Percentiles rank a stretch among this genome's conserved stretches.
Evolutionary conservation across 2,113 vertebrate genomes (phyloP).

Genomic region (Caranx ignobilis): DNA sequence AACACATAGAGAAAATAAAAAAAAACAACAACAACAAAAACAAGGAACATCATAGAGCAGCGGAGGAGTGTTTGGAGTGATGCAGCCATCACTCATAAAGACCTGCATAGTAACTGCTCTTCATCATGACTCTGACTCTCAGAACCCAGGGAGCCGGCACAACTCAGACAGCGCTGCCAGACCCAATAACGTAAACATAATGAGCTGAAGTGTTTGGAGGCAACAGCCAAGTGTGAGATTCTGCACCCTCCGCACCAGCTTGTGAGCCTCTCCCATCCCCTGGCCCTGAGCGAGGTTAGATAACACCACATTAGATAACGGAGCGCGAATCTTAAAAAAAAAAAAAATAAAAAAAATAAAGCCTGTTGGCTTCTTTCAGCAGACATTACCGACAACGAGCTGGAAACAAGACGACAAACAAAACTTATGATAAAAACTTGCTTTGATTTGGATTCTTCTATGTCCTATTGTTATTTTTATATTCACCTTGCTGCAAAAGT

Average conservation of each 20-base stretch:
- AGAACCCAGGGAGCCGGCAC: slow-evolving; percentile 19
- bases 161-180: slow-evolving; percentile 51
- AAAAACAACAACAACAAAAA: not conserved
- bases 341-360: slow-evolving; percentile 23
- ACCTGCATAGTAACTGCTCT: slow-evolving; percentile 38
- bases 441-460: slow-evolving; percentile 23
- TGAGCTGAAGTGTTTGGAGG: slow-evolving; percentile 43
- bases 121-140: slow-evolving; percentile 38
- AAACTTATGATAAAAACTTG: slow-evolving; percentile 49
- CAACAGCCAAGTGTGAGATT: slow-evolving; percentile 44
- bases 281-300: slow-evolving; percentile 66
- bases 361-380: slow-evolving; percentile 62
- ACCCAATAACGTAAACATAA: slow-evolving; percentile 56
- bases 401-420: slow-evolving; percentile 36
- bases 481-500: slow-evolving; percentile 24
- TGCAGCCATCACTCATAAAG: slow-evolving; percentile 42
- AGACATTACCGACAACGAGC: slow-evolving; percentile 52
- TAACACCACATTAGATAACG: slow-evolving; percentile 72
- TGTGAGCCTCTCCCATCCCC: slow-evolving; percentile 23
- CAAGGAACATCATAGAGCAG: not conserved
- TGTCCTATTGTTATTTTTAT: slow-evolving; percentile 12
- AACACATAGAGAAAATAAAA: slow-evolving; percentile 5
- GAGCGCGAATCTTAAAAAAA: slow-evolving; percentile 42
- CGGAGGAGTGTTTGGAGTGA: slow-evolving; percentile 31
- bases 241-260: slow-evolving; percentile 54